A percentile compares a stretch with the other conserved stretches of the same genome.
These are phyloP conservation scores for Cynopterus brachyotis DNA, from an alignment of 2,113 vertebrate species.

Conservation along the genomic window DNA sequence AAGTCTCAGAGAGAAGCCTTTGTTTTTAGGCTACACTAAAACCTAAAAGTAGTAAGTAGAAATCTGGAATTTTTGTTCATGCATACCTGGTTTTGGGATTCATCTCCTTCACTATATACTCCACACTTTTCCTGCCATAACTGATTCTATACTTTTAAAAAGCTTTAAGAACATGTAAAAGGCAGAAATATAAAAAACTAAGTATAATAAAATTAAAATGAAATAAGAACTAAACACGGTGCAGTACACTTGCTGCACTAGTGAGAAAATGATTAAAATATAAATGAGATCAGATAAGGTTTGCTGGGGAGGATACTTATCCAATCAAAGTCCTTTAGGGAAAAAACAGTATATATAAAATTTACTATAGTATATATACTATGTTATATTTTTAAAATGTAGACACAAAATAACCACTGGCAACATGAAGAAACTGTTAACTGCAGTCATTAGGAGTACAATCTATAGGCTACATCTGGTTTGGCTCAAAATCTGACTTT, in stretches of 20 bases:
- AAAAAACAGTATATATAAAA: background rate
- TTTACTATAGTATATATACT: background rate
- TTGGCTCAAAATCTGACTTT: background rate
- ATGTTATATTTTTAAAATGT: background rate
- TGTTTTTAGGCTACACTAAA: background rate
- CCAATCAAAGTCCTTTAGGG: background rate
- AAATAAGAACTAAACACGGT: background rate
- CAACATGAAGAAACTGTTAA: background rate
- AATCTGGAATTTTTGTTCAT: background rate
- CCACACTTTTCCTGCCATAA: background rate
- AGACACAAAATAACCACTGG: background rate
- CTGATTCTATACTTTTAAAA: background rate
- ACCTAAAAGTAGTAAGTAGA: background rate
- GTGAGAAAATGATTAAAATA: background rate
- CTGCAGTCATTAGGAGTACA: background rate
- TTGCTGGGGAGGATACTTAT: background rate
- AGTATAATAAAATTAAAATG: background rate
- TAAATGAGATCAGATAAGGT: background rate
- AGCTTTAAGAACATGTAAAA: background rate
- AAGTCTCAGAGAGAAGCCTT: background rate
- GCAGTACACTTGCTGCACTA: background rate
- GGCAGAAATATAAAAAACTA: background rate
- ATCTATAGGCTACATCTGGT: background rate
- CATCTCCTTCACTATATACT: background rate
- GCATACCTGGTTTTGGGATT: background rate